Percentiles rank a stretch among this genome's conserved stretches.
These are phyloP conservation scores for human (Homo sapiens) DNA, from an alignment of 2,113 vertebrate genomes.

Conservation along the genomic window DNA sequence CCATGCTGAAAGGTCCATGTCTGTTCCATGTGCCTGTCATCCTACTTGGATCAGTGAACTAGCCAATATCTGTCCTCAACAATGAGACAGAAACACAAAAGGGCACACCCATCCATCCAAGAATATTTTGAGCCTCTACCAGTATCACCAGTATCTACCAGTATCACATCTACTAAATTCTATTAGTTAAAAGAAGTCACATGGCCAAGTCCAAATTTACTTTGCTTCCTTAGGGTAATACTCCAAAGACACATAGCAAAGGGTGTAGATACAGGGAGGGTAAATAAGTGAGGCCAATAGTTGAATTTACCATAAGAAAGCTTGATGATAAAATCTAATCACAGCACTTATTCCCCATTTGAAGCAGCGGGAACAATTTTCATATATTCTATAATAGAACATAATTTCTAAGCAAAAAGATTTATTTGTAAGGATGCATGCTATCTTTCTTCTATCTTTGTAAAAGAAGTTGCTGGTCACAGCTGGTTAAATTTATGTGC, in stretches of 20 bases:
- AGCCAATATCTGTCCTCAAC: background rate
- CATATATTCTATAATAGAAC: background rate
- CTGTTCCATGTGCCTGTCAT: background rate
- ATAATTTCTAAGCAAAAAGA: background rate
- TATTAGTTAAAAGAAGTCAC: background rate
- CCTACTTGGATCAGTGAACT: background rate
- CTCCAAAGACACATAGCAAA: background rate
- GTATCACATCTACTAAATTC: background rate
- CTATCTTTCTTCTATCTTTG: background rate
- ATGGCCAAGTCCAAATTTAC: background rate
- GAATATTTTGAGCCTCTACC: background rate
- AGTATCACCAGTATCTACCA: background rate
- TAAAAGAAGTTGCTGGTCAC: background rate
- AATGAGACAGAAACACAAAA: background rate
- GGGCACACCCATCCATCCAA: rapidly evolving
- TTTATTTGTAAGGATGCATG: background rate
- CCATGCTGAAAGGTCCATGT: background rate
- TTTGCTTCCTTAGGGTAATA: background rate
- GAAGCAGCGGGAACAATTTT: background rate
- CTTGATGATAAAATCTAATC: background rate
- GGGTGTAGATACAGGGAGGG: background rate
- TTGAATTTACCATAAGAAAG: background rate
- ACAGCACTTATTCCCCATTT: background rate
- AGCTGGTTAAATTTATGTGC: background rate
- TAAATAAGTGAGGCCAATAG: background rate